Conservation (phyloP, 2,797 vertebrate genomes). For the Argya squamiceps region DNA sequence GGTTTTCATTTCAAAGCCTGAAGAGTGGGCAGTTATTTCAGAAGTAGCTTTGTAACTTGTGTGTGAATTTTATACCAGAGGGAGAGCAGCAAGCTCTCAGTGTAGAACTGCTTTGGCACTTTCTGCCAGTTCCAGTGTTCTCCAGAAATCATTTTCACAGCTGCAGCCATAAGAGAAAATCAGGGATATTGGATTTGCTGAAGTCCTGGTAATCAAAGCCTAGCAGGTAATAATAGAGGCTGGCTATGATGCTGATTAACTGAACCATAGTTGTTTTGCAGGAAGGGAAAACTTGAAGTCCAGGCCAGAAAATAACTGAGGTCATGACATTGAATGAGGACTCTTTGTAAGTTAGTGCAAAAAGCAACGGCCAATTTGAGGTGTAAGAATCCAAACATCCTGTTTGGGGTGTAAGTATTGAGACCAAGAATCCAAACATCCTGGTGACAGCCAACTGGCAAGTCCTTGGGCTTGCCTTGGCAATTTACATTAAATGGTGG, state of each 20-base stretch:
- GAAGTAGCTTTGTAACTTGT: not conserved
- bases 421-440: not conserved
- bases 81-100: not conserved
- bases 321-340: not conserved
- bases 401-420: no score
- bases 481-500: not conserved
- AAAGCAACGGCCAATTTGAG: not conserved
- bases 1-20: not conserved
- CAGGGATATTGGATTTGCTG: slow-evolving; percentile 24
- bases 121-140: slow-evolving; percentile 8
- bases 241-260: slow-evolving; percentile 19
- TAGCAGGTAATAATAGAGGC: slow-evolving; percentile 9
- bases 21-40: not conserved
- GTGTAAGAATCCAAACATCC: not conserved
- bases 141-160: slow-evolving; percentile 13
- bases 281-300: not conserved
- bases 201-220: slow-evolving; percentile 40
- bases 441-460: not conserved
- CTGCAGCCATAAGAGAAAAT: slow-evolving; percentile 20
- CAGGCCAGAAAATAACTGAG: not conserved
- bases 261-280: not conserved
- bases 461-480: not conserved
- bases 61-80: not conserved
- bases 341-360: not conserved
- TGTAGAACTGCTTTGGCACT: not conserved